Base-by-base conservation (phyloP, 2,113 vertebrate genomes). In the Pelodiscus sinensis region DNA sequence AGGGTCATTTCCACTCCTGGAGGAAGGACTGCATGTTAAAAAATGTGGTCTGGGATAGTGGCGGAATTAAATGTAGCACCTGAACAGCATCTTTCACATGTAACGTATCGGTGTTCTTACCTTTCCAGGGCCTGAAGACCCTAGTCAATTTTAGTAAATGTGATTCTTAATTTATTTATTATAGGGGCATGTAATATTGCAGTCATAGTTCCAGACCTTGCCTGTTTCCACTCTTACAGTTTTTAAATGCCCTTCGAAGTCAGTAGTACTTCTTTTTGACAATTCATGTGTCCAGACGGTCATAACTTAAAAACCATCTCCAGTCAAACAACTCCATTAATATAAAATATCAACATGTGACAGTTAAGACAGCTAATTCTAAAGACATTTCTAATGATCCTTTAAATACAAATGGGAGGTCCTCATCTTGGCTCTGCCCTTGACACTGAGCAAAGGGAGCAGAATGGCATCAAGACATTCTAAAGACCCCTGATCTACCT, bases 271-370 rank as follows among this genome's bases (percentile, higher is more conserved):
- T 84, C 89, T 44, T 94, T 92, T 80, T 89, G 8, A 35, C 9
- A 35, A 8, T 19, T 35, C 60, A 90, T 31, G 65, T 90, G 56
- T 87, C 54, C 84, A 38, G 2, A 0, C 50, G 86, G 56, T 54
- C 38, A 82, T 50, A 10, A 29, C 60, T 90, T 92, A 54, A 92
- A 94, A 92, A 81, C 29, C 82, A 52, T 60, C 60, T 62, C 92
- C 84, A 31, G 15, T 89, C 60, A 81, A 35, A 71, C 35, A 71
- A 35, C 8, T 71, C 35, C 8, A 71, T n/a, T 35, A 31, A 71
- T 35, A 71, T 31, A 35, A 71, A 71, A 71, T 71, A 71, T 21
- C 31, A 19, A 85, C 77, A 81, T 52, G 50, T 92, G 82, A 84
- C 71, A 89, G 84, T 50, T 85, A 85, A 1, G 87, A 44, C 25